Conservation (phyloP, 1,140 invertebrate genomes). For the Dreissena rostriformis region DNA sequence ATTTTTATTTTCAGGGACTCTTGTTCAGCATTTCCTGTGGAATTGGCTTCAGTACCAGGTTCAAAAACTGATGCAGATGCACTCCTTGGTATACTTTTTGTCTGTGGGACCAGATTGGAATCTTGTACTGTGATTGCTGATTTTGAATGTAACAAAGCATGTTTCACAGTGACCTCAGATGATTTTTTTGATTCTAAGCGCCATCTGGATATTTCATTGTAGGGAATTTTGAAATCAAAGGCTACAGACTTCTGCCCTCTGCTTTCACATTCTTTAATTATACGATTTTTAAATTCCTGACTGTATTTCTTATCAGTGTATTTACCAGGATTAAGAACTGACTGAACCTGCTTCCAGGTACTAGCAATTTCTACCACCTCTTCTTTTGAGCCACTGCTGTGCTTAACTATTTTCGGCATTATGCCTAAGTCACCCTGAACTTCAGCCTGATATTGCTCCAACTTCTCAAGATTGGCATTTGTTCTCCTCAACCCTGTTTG, state of each 20-base stretch:
- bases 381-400: neutral
- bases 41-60: neutral
- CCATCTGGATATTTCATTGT: constrained; percentile 54
- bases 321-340: constrained; percentile 37
- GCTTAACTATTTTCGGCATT: constrained; percentile 47
- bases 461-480: neutral
- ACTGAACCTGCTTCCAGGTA: constrained; percentile 54
- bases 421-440: constrained; percentile 45
- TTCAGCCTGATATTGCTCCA: constrained; percentile 34
- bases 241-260: constrained; percentile 42
- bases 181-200: constrained; percentile 35
- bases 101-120: no score
- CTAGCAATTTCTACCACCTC: constrained; percentile 45
- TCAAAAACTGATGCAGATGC: neutral
- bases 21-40: constrained; percentile 8
- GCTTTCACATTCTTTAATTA: constrained; percentile 37
- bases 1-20: constrained; percentile 44
- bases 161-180: neutral
- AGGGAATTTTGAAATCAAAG: constrained; percentile 36
- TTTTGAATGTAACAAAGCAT: neutral
- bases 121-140: neutral
- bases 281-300: constrained; percentile 39
- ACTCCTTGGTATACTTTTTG: neutral
- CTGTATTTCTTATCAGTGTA: constrained; percentile 25
- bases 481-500: constrained; percentile 15